Evolutionary conservation across 1,140 invertebrate genomes (phyloP).

Genomic region (Triops cancriformis): DNA sequence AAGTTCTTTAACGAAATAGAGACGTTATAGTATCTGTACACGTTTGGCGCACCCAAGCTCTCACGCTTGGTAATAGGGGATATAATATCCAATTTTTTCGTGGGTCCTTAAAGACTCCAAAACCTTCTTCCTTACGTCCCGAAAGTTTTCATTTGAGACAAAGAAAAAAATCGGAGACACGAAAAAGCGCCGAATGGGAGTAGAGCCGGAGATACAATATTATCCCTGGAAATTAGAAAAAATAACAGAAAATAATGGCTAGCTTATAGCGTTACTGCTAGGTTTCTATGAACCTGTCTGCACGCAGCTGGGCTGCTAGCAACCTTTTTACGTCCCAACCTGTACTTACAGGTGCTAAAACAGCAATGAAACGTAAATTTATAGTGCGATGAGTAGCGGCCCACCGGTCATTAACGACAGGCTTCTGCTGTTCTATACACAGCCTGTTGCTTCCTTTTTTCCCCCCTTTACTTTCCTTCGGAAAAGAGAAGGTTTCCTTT

Average conservation of each 20-base stretch:
- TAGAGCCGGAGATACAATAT: background rate
- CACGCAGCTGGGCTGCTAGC: slow-evolving; percentile 11
- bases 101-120: background rate
- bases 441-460: slow-evolving; percentile 4
- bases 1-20: background rate
- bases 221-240: slow-evolving; percentile 3
- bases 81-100: slow-evolving; percentile 2
- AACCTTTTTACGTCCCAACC: background rate
- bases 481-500: background rate
- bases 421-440: slow-evolving; percentile 4
- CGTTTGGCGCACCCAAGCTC: background rate
- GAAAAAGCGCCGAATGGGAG: background rate
- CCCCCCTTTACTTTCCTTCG: background rate
- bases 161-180: background rate
- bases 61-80: slow-evolving; percentile 5
- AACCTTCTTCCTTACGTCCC: background rate
- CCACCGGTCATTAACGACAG: slow-evolving; percentile 9
- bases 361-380: slow-evolving; percentile 14
- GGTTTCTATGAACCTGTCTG: slow-evolving; percentile 10
- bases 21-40: background rate
- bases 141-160: background rate
- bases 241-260: slow-evolving; percentile 14
- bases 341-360: slow-evolving; percentile 14
- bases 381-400: slow-evolving; percentile 12
- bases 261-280: slow-evolving; percentile 10